These are phyloP conservation scores for Leptinotarsa haldemani DNA, from an alignment of 2,888 invertebrate genomes.

Conservation along the genomic window DNA sequence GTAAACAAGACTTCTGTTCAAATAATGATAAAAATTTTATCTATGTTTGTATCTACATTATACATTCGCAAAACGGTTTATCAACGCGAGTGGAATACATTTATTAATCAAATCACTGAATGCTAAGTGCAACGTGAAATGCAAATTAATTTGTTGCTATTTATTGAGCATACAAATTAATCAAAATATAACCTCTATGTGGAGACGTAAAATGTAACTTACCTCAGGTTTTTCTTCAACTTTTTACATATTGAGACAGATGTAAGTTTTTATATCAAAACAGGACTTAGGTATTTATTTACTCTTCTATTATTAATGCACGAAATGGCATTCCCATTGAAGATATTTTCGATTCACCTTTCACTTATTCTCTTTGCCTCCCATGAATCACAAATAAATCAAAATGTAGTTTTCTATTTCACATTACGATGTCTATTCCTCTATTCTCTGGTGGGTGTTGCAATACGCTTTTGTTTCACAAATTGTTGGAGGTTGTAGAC, in stretches of 20 bases:
- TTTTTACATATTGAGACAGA: constrained; percentile 38
- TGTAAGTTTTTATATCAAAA: background rate
- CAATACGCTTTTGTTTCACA: too few species aligned
- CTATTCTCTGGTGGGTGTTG: too few species aligned
- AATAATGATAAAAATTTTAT: constrained; percentile 6
- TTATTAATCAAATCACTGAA: constrained; percentile 39
- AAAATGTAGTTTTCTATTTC: background rate
- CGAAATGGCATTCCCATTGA: background rate
- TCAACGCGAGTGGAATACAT: constrained; percentile 39
- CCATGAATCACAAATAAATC: background rate
- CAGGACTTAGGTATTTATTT: background rate
- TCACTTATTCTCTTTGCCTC: background rate
- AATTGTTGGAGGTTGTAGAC: too few species aligned
- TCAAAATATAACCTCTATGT: constrained; percentile 41
- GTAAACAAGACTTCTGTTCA: constrained; percentile 3
- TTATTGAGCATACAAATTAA: constrained; percentile 42
- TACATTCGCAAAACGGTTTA: constrained; percentile 36
- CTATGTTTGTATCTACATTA: constrained; percentile 16
- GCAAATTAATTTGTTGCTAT: constrained; percentile 50
- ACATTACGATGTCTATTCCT: too few species aligned
- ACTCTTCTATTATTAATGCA: background rate
- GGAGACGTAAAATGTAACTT: constrained; percentile 20
- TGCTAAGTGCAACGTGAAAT: constrained; percentile 49
- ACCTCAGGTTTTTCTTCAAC: constrained; percentile 21
- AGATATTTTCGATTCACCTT: constrained; percentile 13